Evolutionary conservation across 2,113 vertebrate genomes (phyloP), one percentile per base, ranked within the genome.

Genomic region (Elachura formosa): DNA sequence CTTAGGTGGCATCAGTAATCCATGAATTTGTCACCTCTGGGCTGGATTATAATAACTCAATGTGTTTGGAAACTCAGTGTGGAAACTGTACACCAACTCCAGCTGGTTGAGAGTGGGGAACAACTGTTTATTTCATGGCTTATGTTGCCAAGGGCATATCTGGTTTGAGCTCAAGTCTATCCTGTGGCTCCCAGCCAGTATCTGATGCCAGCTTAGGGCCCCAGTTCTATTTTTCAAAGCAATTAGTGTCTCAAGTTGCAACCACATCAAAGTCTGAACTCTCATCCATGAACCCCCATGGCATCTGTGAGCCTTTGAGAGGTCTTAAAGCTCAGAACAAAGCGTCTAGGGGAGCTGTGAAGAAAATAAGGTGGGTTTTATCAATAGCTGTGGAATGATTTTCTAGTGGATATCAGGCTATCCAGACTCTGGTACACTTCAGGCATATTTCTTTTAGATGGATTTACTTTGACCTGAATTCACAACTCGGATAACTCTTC

Each of bases 11-110:
- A 74, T 63, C 88, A 92, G 83, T 7, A 93, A 80, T 55, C 83
- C 85, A 51, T 43, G 59, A 43, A 80, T 90, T 90, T 94, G 79
- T 94, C 94, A 94, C 92, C 92, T 88, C 85, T 94, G 90, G 94
- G 85, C 76, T 88, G 59, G 79, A 94, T 93, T 90, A 77, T 86
- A 94, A 93, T 45, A 95, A 95, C 75, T 88, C 63, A 88, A 25
- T 5, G 2, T 88, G 75, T 84, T 94, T 77, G 74, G 79, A 95
- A 93, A 59, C 72, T 80, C 72, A 52, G 2, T 51, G 61, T 88
- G 68, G 90, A 48, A 92, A 83, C 36, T 5, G 41, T 62, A 71
- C 63, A 88, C 64, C 72, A 86, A 55, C 59, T 94, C 79, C 92
- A 92, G 95, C 94, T 90, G 76, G 72, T 69, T 86, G 59, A 40